Conservation (phyloP, 2,797 vertebrate genomes). For the Rhinogobio ventralis region DNA sequence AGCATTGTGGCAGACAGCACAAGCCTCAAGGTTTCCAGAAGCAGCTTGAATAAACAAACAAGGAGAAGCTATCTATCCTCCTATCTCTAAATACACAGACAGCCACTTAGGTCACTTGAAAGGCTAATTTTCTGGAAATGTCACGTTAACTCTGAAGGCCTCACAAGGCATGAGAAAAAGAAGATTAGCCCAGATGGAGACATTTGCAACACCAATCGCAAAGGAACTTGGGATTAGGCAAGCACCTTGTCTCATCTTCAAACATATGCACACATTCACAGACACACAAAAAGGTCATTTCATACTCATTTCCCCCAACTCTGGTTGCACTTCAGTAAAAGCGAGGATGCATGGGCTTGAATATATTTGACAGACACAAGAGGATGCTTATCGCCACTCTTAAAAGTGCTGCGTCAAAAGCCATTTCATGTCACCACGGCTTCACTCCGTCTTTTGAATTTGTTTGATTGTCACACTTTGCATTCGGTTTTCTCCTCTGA, state of each 20-base stretch:
- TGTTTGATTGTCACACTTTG: constrained; percentile 76
- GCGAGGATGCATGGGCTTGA: constrained; percentile 79
- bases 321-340: constrained; percentile 63
- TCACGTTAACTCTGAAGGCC: constrained; percentile 90
- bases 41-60: constrained; percentile 57
- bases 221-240: constrained; percentile 86
- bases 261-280: constrained; percentile 71
- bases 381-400: constrained; percentile 79
- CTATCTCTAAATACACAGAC: constrained; percentile 65
- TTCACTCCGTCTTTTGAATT: constrained; percentile 79
- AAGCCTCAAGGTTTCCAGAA: constrained; percentile 39
- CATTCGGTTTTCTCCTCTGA: constrained; percentile 55
- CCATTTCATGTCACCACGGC: constrained; percentile 64
- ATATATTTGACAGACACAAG: constrained; percentile 77
- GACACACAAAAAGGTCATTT: constrained; percentile 88
- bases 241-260: constrained; percentile 90
- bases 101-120: constrained; percentile 82
- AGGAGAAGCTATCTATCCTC: constrained; percentile 49
- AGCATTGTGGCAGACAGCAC: constrained; percentile 28
- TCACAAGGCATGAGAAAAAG: constrained; percentile 85
- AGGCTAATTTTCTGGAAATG: constrained; percentile 94
- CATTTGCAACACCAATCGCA: constrained; percentile 90
- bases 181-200: constrained; percentile 91
- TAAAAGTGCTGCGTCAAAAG: constrained; percentile 85
- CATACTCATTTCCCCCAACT: constrained; percentile 83